Conservation (phyloP, 2,888 invertebrate species). For the Sphaeridia pumilis region DNA sequence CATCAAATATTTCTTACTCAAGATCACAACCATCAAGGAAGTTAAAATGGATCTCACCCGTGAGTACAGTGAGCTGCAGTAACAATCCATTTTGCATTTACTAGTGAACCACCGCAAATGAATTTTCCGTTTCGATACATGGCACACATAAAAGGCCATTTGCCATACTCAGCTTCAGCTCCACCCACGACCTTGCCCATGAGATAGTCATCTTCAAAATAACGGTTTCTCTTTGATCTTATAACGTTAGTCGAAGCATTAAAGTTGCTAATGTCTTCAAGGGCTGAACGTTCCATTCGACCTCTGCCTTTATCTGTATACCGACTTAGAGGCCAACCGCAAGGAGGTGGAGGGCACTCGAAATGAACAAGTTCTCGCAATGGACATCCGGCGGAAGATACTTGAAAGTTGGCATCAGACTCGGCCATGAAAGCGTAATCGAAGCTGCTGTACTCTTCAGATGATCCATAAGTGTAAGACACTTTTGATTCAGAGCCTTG, state of each 20-base stretch:
- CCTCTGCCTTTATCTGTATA: constrained; percentile 9
- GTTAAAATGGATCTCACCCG: constrained; percentile 47
- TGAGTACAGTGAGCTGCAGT: constrained; percentile 74
- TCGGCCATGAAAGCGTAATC: constrained; percentile 12
- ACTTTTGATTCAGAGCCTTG: constrained; percentile 5
- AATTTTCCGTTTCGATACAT: constrained; percentile 66
- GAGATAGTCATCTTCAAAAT: constrained; percentile 12
- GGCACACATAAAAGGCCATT: constrained; percentile 75
- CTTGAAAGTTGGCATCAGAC: constrained; percentile 6
- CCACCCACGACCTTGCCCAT: constrained; percentile 59
- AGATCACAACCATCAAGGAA: no score
- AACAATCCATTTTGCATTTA: constrained; percentile 60
- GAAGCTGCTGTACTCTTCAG: neutral
- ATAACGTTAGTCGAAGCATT: no score
- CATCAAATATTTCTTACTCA: no score
- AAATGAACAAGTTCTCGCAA: constrained; percentile 9
- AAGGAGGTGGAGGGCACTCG: constrained; percentile 18
- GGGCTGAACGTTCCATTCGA: no score
- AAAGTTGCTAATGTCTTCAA: no score
- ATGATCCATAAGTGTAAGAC: neutral
- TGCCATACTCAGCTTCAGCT: constrained; percentile 54
- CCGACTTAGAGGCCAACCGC: constrained; percentile 17
- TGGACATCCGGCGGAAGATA: constrained; percentile 4
- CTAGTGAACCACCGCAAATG: constrained; percentile 68
- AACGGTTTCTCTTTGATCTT: no score